These are phyloP conservation scores for Arizona elegans DNA, from an alignment of 2,113 vertebrate genomes.

Conservation along the genomic window DNA sequence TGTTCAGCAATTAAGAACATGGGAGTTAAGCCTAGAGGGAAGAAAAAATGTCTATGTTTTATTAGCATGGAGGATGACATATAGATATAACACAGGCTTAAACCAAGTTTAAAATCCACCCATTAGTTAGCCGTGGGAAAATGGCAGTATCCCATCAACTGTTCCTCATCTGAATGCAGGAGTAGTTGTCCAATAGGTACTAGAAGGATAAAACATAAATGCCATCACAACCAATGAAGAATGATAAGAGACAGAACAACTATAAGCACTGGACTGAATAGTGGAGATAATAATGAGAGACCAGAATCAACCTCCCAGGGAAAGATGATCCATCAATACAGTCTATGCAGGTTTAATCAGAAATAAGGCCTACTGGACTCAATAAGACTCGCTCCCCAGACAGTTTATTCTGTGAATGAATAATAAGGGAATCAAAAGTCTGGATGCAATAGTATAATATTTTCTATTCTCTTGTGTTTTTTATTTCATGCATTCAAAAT, in stretches of 20 bases:
- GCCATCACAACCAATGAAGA: neutral
- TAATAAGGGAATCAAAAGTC: neutral
- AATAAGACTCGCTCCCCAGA: neutral
- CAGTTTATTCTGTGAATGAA: neutral
- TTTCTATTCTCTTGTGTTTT: neutral
- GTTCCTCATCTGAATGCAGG: neutral
- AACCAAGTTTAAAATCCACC: neutral
- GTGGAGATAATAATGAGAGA: neutral
- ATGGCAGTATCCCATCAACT: neutral
- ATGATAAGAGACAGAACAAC: neutral
- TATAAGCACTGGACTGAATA: neutral
- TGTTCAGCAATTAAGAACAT: neutral
- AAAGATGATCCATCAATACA: neutral
- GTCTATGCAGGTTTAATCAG: neutral
- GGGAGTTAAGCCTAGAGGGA: neutral
- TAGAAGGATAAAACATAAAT: neutral
- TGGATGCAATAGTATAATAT: neutral
- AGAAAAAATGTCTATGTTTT: neutral
- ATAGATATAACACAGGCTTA: neutral
- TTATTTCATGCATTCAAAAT: neutral
- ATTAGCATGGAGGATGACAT: neutral
- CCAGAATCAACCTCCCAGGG: neutral
- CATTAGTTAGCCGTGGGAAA: neutral
- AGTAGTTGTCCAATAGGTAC: neutral
- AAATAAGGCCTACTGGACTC: neutral